Evolutionary conservation across 2,113 vertebrate species (phyloP).

Genomic region (Neotragus pygmaeus): DNA sequence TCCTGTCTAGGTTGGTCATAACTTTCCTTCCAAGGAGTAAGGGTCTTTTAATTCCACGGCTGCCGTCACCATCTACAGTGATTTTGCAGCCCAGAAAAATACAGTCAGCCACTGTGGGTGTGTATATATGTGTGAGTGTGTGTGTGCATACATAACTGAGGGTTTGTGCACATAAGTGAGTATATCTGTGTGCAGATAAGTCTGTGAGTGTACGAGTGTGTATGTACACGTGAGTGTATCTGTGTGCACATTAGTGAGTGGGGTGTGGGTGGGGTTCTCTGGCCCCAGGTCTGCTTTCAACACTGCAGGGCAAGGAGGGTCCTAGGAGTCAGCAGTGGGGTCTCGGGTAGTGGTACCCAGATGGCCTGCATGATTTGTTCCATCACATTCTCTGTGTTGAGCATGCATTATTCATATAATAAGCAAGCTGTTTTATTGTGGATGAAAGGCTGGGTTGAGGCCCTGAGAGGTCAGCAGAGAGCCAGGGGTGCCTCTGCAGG

Average conservation of each 20-base stretch:
- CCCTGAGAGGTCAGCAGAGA: not conserved
- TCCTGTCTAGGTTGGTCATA: no score
- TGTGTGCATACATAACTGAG: not conserved
- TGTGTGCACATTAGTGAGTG: not conserved
- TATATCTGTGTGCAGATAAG: not conserved
- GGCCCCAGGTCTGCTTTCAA: not conserved
- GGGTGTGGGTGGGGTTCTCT: not conserved
- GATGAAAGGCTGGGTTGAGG: not conserved
- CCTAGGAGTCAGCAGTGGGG: not conserved
- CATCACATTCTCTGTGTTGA: not conserved
- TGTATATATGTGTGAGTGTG: not conserved
- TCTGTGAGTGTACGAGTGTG: not conserved
- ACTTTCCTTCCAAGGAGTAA: no score
- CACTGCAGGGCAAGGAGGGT: fast-evolving
- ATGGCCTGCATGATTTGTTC: not conserved
- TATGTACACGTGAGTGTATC: not conserved
- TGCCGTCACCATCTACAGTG: not conserved
- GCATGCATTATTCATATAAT: not conserved
- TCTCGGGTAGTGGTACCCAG: fast-evolving
- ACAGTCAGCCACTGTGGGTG: not conserved
- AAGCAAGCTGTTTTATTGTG: no score
- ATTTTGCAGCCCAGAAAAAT: not conserved
- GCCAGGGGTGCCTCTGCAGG: not conserved
- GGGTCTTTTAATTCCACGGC: no score
- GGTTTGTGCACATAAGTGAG: not conserved